Conservation (phyloP, 37 sponge, comb jelly and placozoan species). For the Beroe forskalii region DNA sequence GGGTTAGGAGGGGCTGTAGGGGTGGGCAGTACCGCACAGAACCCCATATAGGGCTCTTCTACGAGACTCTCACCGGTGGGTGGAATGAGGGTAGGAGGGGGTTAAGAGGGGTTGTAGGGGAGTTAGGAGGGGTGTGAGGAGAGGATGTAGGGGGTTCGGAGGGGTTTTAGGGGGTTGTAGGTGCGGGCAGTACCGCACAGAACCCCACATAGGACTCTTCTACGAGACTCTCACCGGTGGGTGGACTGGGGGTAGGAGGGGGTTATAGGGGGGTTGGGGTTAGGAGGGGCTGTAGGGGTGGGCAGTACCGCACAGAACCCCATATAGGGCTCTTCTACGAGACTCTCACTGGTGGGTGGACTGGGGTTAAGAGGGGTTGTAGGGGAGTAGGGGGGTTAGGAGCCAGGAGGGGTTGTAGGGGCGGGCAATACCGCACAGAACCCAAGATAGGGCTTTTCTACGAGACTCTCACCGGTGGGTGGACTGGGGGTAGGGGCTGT, state of each 20-base stretch:
- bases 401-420: no score
- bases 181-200: background rate
- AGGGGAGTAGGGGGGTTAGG: no score
- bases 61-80: conserved; percentile 36
- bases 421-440: conserved; percentile 9
- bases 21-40: conserved; percentile 1
- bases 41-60: conserved; percentile 8
- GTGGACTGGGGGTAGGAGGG: no score
- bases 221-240: no score
- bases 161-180: background rate
- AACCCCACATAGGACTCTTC: no score
- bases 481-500: conserved; percentile 73
- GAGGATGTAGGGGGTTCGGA: no score
- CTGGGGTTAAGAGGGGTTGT: no score
- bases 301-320: background rate
- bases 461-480: conserved; percentile 66
- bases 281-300: background rate
- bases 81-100: background rate
- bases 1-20: conserved; percentile 20
- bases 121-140: no score
- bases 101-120: no score
- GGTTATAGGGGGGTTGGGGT: no score
- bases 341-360: no score
- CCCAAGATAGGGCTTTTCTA: conserved; percentile 1
- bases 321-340: no score